Evolutionary conservation across 2,113 vertebrate species (phyloP), one percentile per base, ranked within the genome.

Genomic region (Lepus timidus): DNA sequence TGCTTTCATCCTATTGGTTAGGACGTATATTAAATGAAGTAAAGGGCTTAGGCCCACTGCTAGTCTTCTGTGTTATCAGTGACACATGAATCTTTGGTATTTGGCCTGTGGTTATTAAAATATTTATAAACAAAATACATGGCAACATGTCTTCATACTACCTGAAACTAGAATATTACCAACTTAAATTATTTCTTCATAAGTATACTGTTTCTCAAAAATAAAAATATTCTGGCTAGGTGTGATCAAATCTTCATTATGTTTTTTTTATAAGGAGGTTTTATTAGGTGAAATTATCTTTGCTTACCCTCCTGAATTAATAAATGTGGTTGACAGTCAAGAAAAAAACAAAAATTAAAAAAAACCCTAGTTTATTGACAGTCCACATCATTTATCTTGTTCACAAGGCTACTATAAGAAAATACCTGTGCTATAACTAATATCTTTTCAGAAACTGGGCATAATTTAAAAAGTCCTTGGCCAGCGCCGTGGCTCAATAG

Each of bases 251-350:
- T 95, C 90, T 93, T 92, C 80, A 93, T 92, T 97, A 91, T 78
- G 96, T 73, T 95, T 97, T 96, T 55, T 94, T 95, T 96, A 79
- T 84, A 3, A 9, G 93, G 95, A 96, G 93, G 82, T 96, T 98
- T 97, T 97, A 96, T 98, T 98, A 97, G 97, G 97, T 98, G 96
- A 98, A 98, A 97, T 98, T 96, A 98, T 97, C 95, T 98, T 92
- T 97, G 94, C 94, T 98, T 86, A 88, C 71, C 82, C 91, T 97
- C 88, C 94, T 97, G 95, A 98, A 98, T 98, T 98, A 98, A 98
- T 97, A 97, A 98, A 98, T 90, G 76, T 67, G 62, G 31, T 89
- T 98, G 96, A 96, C 91, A 97, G 96, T 98, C 97, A 90, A 44
- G 44, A 44, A 44, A 44, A 44, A 44, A 44, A 44, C 44, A 44